A percentile compares a stretch with the other conserved stretches of the same genome.
Evolutionary conservation across 2,113 vertebrate species (phyloP).

Genomic region (Panthera uncia): DNA sequence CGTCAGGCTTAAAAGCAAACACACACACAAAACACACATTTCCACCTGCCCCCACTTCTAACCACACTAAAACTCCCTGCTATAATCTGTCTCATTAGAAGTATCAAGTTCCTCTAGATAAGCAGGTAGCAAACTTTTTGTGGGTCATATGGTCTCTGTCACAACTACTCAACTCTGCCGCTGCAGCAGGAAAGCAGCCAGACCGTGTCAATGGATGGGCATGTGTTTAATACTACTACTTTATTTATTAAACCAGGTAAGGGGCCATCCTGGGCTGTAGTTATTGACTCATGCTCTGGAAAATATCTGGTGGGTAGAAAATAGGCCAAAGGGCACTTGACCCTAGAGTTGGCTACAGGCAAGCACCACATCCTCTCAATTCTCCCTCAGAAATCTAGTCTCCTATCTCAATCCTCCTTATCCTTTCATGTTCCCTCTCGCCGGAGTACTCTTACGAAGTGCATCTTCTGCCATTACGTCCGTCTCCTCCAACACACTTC

Average conservation of each 20-base stretch:
- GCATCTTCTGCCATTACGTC: neutral
- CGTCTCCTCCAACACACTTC: neutral
- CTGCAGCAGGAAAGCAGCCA: neutral
- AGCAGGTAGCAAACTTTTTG: neutral
- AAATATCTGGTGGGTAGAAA: neutral
- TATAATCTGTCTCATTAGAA: neutral
- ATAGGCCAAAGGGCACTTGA: neutral
- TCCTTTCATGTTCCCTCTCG: neutral
- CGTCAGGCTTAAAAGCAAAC: neutral
- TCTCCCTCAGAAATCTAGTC: slow-evolving; percentile 3
- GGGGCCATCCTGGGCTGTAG: neutral
- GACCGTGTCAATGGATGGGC: neutral
- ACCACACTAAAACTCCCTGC: neutral
- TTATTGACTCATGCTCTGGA: neutral
- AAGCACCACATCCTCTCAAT: neutral
- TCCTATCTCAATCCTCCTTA: neutral
- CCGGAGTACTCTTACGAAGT: neutral
- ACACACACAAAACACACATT: neutral
- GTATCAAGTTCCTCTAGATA: neutral
- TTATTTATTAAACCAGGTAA: neutral
- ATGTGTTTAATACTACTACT: neutral
- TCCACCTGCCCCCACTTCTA: neutral
- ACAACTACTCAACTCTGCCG: neutral
- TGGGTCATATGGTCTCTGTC: neutral
- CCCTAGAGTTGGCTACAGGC: neutral